These are phyloP conservation scores for Lamellibrachia satsuma DNA, from an alignment of 2,888 invertebrate genomes.

Conservation along the genomic window DNA sequence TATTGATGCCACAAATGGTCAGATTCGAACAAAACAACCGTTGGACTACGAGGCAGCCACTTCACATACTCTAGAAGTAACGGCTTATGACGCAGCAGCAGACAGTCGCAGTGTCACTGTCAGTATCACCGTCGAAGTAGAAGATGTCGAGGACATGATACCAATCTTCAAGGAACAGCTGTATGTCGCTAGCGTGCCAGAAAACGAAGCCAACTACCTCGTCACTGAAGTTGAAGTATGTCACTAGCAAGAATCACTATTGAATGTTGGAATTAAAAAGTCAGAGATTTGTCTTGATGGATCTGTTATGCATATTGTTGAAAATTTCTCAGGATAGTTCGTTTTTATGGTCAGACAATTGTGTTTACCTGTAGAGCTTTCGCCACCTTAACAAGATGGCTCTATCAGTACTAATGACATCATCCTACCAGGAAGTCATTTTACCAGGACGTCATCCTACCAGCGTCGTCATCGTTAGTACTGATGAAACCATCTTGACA, in stretches of 20 bases:
- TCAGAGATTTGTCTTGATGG: no score
- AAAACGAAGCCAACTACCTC: slow-evolving; percentile 37
- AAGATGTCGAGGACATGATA: slow-evolving; percentile 36
- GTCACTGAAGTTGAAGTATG: slow-evolving; percentile 40
- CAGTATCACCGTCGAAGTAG: slow-evolving; percentile 34
- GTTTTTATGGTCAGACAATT: no score
- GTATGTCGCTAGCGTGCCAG: slow-evolving; percentile 40
- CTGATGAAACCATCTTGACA: no score
- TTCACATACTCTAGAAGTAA: slow-evolving; percentile 35
- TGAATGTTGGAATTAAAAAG: background rate
- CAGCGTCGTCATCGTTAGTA: no score
- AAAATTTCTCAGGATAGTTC: no score
- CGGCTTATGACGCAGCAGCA: slow-evolving; percentile 35
- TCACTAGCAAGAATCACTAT: background rate
- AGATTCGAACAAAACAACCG: slow-evolving; percentile 35
- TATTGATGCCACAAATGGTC: slow-evolving; percentile 37
- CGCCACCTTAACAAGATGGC: no score
- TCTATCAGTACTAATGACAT: no score
- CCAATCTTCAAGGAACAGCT: slow-evolving; percentile 39
- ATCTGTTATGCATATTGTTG: no score
- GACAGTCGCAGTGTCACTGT: slow-evolving; percentile 32
- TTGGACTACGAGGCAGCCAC: slow-evolving; percentile 36
- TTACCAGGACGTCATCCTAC: no score
- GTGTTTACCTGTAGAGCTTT: no score
- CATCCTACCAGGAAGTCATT: no score